Evolutionary conservation across 2,797 vertebrate species (phyloP), one percentile per base, ranked within the genome.

Genomic region (Austrolebias charrua): DNA sequence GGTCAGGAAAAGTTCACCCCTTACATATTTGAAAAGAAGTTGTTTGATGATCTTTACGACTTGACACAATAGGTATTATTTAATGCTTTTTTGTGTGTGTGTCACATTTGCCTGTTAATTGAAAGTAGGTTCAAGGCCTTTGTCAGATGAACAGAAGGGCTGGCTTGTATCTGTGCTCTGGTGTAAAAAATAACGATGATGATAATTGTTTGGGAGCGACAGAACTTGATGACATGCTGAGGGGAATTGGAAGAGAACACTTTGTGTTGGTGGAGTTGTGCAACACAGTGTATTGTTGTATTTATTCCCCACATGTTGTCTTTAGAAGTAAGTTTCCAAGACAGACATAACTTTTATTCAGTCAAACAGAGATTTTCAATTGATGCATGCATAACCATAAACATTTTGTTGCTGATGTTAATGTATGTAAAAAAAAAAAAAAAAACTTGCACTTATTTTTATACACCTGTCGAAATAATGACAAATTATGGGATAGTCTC

Each of bases 1-100:
- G 70, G 74, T 81, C 63, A 74, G 58, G 6, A 52, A 16, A 50
- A 68, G 79, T 69, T 79, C 76, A 72, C 12, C 28, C 20, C 33
- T 40, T 12, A 6, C 42, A 24, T 14, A 58, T 52, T 63, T 62
- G 44, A 16, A 55, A 57, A n/a, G 60, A 5, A 35, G 60, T 64
- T 71, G 28, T 29, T 50, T 18, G n/a, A 29, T 5, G 11, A 52
- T 47, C 45, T 19, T 61, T 38, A 68, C 6, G 3, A 55, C 44
- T 72, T 14, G 10, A 51, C 14, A 14, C 19, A 13, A 18, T 10
- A 43, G 10, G 14, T 59, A 42, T 53, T 48, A 15, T n/a, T 59
- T 40, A 10, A 47, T 12, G 42, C 13, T 51, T 10, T 56, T 12
- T 14, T 65, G 40, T 43, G 3, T 35, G 7, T 8, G 42, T 44